Evolutionary conservation across 37 sponge, comb jelly and placozoan species (phyloP).

Genomic region (Corticium candelabrum): DNA sequence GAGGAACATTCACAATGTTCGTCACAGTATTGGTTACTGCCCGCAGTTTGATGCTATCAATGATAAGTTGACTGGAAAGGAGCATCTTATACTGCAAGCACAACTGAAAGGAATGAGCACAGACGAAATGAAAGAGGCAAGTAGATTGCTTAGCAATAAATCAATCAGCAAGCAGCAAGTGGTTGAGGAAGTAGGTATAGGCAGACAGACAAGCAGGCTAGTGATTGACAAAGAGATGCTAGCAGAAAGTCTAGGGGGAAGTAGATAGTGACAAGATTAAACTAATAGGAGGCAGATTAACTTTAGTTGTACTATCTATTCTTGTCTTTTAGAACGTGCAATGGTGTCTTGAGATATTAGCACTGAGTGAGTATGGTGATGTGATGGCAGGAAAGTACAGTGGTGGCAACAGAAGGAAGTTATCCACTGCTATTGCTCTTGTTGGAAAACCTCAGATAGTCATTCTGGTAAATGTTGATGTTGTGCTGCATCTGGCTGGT

Average conservation of each 20-base stretch:
- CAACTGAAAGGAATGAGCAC: constrained; percentile 51
- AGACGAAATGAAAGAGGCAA: constrained; percentile 1
- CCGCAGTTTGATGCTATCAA: constrained; percentile 88
- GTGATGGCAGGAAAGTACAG: constrained; percentile 73
- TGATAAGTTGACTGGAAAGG: constrained; percentile 67
- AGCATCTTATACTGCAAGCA: constrained; percentile 71
- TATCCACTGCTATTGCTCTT: constrained; percentile 94
- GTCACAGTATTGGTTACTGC: constrained; percentile 67
- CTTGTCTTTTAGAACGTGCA: constrained; percentile 27
- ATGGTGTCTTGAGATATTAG: constrained; percentile 44
- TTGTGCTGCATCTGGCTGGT: no score
- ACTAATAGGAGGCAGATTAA: no score
- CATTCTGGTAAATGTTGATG: constrained; percentile 75
- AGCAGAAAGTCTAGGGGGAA: no score
- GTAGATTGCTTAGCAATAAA: no score
- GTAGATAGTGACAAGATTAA: no score
- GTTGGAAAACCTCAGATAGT: constrained; percentile 71
- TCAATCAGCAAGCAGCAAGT: no score
- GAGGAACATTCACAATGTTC: constrained; percentile 17
- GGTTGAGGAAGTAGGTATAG: no score
- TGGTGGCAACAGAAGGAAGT: constrained; percentile 91
- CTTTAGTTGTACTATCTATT: neutral
- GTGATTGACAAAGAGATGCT: no score
- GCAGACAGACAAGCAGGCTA: no score
- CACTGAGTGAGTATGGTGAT: constrained; percentile 61